Evolutionary conservation across 2,797 vertebrate genomes (phyloP).

Genomic region (Tragopan temminckii): DNA sequence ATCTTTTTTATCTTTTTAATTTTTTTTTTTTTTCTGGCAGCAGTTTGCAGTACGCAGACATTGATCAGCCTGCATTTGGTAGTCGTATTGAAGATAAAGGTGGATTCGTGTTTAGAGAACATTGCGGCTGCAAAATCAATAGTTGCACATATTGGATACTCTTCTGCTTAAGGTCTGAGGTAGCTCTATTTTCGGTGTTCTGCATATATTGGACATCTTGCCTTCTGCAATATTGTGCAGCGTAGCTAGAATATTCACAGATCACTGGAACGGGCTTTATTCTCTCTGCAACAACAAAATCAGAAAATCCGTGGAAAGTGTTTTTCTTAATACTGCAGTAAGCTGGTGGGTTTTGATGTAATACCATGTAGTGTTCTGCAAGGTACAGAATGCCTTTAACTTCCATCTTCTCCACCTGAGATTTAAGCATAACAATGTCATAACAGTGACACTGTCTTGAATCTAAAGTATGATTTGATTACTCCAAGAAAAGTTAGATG

Average conservation of each 20-base stretch:
- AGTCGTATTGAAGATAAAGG: neutral
- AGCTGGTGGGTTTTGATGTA: neutral
- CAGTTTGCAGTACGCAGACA: neutral
- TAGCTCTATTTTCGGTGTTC: neutral
- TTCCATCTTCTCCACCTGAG: neutral
- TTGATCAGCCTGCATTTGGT: neutral
- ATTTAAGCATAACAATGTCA: neutral
- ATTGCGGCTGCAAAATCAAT: neutral
- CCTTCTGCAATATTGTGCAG: neutral
- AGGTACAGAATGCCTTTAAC: neutral
- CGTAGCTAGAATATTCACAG: neutral
- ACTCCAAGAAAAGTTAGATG: neutral
- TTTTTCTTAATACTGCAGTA: neutral
- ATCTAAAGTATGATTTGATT: neutral
- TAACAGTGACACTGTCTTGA: neutral
- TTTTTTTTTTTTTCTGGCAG: neutral
- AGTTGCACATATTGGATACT: neutral
- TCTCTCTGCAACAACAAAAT: neutral
- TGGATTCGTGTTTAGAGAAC: neutral
- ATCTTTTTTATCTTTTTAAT: too few species aligned
- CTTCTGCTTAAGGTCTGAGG: neutral
- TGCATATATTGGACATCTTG: neutral
- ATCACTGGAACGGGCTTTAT: neutral
- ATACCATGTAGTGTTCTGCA: neutral
- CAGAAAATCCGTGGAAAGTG: neutral